Base-by-base conservation (phyloP, 2,888 invertebrate species). In the Scaptomyza cyrtandrae region DNA sequence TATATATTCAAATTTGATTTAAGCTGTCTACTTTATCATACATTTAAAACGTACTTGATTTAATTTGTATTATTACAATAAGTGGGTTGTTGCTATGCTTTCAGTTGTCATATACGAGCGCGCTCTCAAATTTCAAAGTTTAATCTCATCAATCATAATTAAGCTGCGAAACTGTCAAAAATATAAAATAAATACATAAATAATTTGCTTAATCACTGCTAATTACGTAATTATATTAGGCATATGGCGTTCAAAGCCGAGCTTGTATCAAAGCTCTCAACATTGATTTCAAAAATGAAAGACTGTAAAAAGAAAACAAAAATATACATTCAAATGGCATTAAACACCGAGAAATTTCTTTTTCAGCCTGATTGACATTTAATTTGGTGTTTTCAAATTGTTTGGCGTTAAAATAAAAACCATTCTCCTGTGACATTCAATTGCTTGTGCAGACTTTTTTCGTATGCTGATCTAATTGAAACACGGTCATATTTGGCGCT, bases 281-380 rank as follows among this genome's bases (percentile, higher is more conserved):
- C 24, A 6, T 41, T 14, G 9, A 4, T 16, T 14, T 39, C 29
- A 29, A 29, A 7, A 29, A 1, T 1, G 29, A 29, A 7, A 3
- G 50, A 59, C 41, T 10, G 41, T 16, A 3, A 16, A 39, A 14
- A 39, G 7, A 14, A 39, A 39, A 14, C 14, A 14, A 39, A 54
- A 35, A 16, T 3, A 19, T 9, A 27, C 11, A 16, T 24, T 14
- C 16, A 35, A 29, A 33, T 52, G 33, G 31, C 41, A 56, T 35
- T 56, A 13, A 49, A 37, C 14, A 53, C 43, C 6, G 46, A 11
- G 14, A 29, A 52, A 37, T 43, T 44, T 24, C 49, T 31, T 46
- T 60, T 67, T 54, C 67, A 56, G 29, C 19, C 52, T 71, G 70
- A 73, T 74, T 86, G 83, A 45, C 85, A 85, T 45, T 85, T 69